Conservation (phyloP, 1,140 invertebrate species). For the Drosophila sp. region DNA sequence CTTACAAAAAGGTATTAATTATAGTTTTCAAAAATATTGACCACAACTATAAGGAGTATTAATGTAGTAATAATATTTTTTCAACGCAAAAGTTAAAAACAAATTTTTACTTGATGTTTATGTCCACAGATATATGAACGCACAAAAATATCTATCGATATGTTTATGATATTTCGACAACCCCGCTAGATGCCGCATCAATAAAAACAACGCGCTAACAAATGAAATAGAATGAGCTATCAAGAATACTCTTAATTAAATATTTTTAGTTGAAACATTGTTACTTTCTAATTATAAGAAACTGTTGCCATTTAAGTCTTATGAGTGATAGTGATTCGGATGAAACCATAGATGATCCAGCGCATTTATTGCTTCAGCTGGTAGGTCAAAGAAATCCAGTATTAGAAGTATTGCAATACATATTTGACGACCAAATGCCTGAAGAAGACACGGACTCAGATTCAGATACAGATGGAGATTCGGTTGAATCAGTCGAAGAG, state of each 20-base stretch:
- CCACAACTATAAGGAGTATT: too few relatives aligned
- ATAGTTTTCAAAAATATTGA: too few relatives aligned
- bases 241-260: neutral
- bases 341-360: neutral
- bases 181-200: neutral
- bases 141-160: too few relatives aligned
- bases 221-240: neutral
- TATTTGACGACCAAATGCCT: neutral
- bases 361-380: too few relatives aligned
- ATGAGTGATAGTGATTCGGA: conserved; percentile 25
- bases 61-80: too few relatives aligned
- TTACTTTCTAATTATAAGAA: too few relatives aligned
- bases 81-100: too few relatives aligned
- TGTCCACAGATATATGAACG: too few relatives aligned
- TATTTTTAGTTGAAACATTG: neutral
- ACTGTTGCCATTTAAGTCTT: too few relatives aligned
- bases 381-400: neutral
- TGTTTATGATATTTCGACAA: too few relatives aligned
- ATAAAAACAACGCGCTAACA: conserved; percentile 10
- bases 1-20: too few relatives aligned
- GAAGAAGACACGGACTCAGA: neutral
- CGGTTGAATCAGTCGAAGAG: neutral
- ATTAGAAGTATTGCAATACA: neutral
- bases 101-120: too few relatives aligned
- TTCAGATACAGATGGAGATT: neutral